Conservation (phyloP, 35 echinoderm and acorn worm species). For the Ophiothrix spiculata region DNA sequence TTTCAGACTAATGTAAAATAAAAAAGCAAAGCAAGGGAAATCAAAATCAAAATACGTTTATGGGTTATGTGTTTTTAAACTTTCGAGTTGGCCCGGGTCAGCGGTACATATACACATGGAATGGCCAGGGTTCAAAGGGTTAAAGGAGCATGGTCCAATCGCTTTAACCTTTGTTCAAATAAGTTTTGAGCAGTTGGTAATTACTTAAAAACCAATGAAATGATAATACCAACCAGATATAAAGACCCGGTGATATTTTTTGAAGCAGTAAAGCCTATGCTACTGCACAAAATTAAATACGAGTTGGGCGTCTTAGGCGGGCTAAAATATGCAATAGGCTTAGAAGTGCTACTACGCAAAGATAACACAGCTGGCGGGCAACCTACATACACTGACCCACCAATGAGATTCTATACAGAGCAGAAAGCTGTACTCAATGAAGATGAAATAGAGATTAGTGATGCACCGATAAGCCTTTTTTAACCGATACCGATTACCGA, state of each 20-base stretch:
- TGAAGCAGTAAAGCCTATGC: not conserved
- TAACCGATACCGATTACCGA: too few relatives aligned
- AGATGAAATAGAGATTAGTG: not conserved
- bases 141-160: too few relatives aligned
- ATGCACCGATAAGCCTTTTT: too few relatives aligned
- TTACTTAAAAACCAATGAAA: constrained; percentile 7
- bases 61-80: too few relatives aligned
- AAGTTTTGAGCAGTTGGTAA: not conserved
- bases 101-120: too few relatives aligned
- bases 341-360: not conserved
- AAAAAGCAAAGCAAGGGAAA: too few relatives aligned
- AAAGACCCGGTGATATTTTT: not conserved
- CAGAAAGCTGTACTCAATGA: constrained; percentile 9
- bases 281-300: constrained; percentile 2
- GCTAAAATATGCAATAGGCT: not conserved
- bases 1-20: too few relatives aligned
- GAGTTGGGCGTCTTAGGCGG: not conserved
- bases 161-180: too few relatives aligned
- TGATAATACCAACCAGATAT: not conserved
- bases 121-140: too few relatives aligned
- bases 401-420: not conserved
- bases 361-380: not conserved
- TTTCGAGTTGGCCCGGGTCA: too few relatives aligned
- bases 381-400: not conserved
- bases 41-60: too few relatives aligned